phyloP scores from a whole-genome alignment of 2,797 vertebrate genomes.

The Eleutherodactylus coqui region DNA sequence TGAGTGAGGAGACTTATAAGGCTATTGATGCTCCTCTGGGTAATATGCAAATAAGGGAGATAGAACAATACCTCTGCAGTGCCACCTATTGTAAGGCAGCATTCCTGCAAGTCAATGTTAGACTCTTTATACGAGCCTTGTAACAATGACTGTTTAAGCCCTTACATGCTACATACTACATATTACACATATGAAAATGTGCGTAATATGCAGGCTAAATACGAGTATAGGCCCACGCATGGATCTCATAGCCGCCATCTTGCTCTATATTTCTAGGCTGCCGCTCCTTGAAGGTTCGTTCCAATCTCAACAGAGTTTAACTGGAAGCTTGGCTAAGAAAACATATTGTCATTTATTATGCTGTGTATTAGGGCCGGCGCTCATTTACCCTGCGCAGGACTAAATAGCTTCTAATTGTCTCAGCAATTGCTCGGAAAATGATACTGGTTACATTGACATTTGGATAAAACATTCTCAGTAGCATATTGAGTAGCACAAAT shows the following conservation, averaged over 20 bases:
- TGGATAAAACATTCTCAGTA: constrained; percentile 52
- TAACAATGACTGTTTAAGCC: too few species aligned
- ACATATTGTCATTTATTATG: constrained; percentile 56
- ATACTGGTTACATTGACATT: constrained; percentile 52
- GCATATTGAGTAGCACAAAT: constrained; percentile 11
- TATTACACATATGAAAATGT: too few species aligned
- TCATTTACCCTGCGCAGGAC: constrained; percentile 58
- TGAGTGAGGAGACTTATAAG: too few species aligned
- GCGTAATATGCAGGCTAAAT: too few species aligned
- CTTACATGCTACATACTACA: too few species aligned
- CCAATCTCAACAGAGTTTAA: constrained; percentile 9
- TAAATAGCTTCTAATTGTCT: constrained; percentile 59
- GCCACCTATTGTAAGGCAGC: too few species aligned
- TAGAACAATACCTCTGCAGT: too few species aligned
- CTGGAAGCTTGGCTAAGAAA: constrained; percentile 37
- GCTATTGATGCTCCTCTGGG: too few species aligned
- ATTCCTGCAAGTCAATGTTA: too few species aligned
- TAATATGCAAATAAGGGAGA: too few species aligned
- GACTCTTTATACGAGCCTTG: too few species aligned
- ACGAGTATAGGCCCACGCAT: neutral
- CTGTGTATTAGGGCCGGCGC: constrained; percentile 58
- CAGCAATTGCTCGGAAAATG: constrained; percentile 59
- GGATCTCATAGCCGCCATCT: neutral
- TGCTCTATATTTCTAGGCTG: neutral
- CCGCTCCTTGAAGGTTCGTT: neutral